These are phyloP conservation scores for Unio delphinus DNA, from an alignment of 2,888 invertebrate genomes.

Conservation along the genomic window DNA sequence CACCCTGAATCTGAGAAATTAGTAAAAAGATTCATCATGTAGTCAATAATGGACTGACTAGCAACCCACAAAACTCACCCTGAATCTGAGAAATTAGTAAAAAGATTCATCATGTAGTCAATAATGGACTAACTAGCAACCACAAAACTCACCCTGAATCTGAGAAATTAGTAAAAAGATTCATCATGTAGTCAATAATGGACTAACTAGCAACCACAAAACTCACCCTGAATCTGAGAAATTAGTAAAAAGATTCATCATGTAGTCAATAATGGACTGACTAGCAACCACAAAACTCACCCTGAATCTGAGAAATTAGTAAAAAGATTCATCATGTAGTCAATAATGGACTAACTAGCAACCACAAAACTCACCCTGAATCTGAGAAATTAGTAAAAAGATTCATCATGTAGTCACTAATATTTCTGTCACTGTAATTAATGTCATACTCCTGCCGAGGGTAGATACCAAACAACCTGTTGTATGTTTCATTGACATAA, in stretches of 20 bases:
- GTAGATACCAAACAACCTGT: slow-evolving; percentile 62
- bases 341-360: slow-evolving; percentile 62
- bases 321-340: slow-evolving; percentile 70
- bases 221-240: slow-evolving; percentile 72
- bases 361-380: slow-evolving; percentile 66
- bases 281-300: slow-evolving; percentile 50
- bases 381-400: slow-evolving; percentile 72
- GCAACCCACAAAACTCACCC: too few relatives aligned
- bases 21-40: too few relatives aligned
- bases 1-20: too few relatives aligned
- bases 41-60: too few relatives aligned
- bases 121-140: too few relatives aligned
- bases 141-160: too few relatives aligned
- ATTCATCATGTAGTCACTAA: slow-evolving; percentile 73
- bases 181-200: too few relatives aligned
- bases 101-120: too few relatives aligned
- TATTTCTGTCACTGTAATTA: slow-evolving; percentile 71
- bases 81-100: too few relatives aligned
- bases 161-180: too few relatives aligned
- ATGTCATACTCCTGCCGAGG: slow-evolving; percentile 67
- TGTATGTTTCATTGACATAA: slow-evolving; percentile 71
- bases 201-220: not conserved
- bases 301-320: slow-evolving; percentile 72
- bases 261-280: slow-evolving; percentile 69
- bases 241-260: slow-evolving; percentile 71